Base-by-base conservation (phyloP, 2,113 vertebrate species). In the Neomonachus schauinslandi region DNA sequence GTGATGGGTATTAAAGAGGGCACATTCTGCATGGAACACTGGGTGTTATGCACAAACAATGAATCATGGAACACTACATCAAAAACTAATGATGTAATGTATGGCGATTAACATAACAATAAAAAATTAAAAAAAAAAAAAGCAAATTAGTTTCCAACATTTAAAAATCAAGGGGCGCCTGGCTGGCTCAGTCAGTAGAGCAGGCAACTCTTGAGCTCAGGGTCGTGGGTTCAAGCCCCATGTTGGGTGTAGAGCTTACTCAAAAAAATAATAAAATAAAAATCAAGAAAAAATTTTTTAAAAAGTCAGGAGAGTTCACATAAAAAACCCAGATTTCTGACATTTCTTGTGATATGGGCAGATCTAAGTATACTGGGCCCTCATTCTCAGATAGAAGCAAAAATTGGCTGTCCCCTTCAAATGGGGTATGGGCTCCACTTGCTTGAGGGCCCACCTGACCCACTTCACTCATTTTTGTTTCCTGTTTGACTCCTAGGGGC, bases 111-210 rank as follows among this genome's bases (percentile, higher is more conserved):
- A 42, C 39, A 42, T 42, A 42, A 42, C 39, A 42, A 42, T 42
- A 42, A 42, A 42, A 42, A 42, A 42, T 42, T 42, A 1, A 1
- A 4, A 42, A 42, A 39, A 39, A 39, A 42, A 92, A 72, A 97
- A 92, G 80, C 36, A 24, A 94, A 86, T 93, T 94, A 19, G 28
- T 94, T 89, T 94, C 89, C 77, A 95, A 74, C 91, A 85, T 89
- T 97, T 74, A 93, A 96, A 95, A 95, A 96, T 89, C 36, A 96
- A 96, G 63, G 74, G 74, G 74, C 1, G 4, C 74, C 74, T 77
- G 74, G 74, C 26, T 49, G 74, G 74, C 26, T 49, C 74, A 49
- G 26, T 77, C 14, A 28, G 24, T 49, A 77, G 26, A 49, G 42
- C 74, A 49, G 7, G 42, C 26, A 46, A 31, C 74, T 49, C 72